Evolutionary conservation across 2,113 vertebrate species (phyloP).

Genomic region (Agapornis roseicollis): DNA sequence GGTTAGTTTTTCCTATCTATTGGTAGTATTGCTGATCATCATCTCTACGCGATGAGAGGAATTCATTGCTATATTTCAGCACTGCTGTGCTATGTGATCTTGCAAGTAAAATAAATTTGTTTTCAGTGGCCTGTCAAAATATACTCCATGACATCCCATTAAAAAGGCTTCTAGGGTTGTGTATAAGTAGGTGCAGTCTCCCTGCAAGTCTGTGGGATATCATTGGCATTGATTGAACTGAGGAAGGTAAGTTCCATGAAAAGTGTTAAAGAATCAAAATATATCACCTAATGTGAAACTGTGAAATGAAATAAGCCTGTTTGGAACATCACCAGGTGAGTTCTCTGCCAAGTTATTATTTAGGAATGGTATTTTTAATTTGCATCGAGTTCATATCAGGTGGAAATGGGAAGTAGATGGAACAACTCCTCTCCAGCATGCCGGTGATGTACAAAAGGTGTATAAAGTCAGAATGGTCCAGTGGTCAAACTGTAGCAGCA

Average conservation of each 20-base stretch:
- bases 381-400: neutral
- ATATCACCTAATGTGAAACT: neutral
- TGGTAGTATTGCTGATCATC: constrained; percentile 56
- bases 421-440: neutral
- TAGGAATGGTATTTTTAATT: neutral
- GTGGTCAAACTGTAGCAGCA: neutral
- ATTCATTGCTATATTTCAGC: constrained; percentile 62
- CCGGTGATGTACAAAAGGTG: neutral
- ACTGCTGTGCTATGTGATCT: constrained; percentile 61
- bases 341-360: neutral
- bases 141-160: neutral
- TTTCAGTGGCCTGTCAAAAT: constrained; percentile 46
- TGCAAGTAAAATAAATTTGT: constrained; percentile 56
- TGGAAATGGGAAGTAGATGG: neutral
- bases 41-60: constrained; percentile 34
- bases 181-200: neutral
- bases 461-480: neutral
- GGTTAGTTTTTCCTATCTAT: constrained; percentile 61
- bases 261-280: neutral
- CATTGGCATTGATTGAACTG: neutral
- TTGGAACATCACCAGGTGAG: neutral
- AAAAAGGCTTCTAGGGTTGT: constrained; percentile 31
- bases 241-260: neutral
- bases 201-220: neutral
- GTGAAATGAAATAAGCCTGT: neutral